Evolutionary conservation across 1,140 invertebrate species (phyloP), one percentile per base, ranked within the genome.

Genomic region (Bombus impatiens): DNA sequence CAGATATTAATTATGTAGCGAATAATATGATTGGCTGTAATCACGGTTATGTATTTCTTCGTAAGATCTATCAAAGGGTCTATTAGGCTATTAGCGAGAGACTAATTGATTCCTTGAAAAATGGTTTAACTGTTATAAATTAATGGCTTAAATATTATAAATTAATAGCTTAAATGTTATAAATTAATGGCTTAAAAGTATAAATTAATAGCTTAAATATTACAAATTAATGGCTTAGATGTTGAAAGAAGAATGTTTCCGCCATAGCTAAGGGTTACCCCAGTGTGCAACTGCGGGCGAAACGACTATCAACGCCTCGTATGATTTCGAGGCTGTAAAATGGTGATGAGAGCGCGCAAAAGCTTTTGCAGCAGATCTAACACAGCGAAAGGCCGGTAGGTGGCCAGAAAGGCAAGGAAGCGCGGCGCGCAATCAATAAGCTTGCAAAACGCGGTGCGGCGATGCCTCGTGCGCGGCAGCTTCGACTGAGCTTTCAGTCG

Each of bases 401-500:
- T 90, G 92, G 92, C 92, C 88, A 89, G 89, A 78, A 86, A 42
- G 82, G 89, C 85, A 44, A 53, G 88, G 89, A 89, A 92, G 87
- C 89, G 79, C 83, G 76, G 77, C 67, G 87, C 88, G 90, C 88
- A 94, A 94, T 94, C 94, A 94, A 94, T 94, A 94, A 91, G 93
- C 88, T 91, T 90, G 92, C 92, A 78, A 78, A 86, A 91, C 87
- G 87, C 82, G 86, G 68, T 86, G 88, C 83, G 88, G 77, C 59
- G 59, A 83, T 78, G 84, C 57, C 57, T 86, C 87, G 86, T 88
- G 83, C 87, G 86, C 82, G 71, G 44, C 42, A 44, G 75, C 75
- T 65, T 59, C 68, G 65, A 67, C 47, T 65, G 88, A 89, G 88
- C 87, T 92, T 91, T 92, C 91, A 92, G 92, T 92, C 82, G 84